phyloP scores from a whole-genome alignment of 2,888 invertebrate species.

The Orgyia antiqua region DNA sequence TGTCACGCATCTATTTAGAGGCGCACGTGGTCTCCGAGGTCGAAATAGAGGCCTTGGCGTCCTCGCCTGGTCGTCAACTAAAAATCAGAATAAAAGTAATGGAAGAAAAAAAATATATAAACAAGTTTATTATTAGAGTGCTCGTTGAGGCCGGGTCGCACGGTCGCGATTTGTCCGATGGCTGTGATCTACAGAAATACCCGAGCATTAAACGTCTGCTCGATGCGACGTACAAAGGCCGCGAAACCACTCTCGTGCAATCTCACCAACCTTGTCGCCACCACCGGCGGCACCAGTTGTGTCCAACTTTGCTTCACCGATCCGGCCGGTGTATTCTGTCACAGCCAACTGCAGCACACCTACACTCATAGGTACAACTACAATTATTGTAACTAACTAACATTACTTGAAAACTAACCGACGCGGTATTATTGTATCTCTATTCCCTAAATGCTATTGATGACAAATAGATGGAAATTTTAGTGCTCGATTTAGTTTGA shows the following conservation, averaged over 20 bases:
- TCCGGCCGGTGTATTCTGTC: slow-evolving; percentile 14
- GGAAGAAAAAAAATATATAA: slow-evolving; percentile 72
- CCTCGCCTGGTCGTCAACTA: slow-evolving; percentile 31
- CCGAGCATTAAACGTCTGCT: slow-evolving; percentile 60
- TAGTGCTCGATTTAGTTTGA: too few species aligned
- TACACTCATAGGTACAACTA: slow-evolving; percentile 23
- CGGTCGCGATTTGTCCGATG: slow-evolving; percentile 75
- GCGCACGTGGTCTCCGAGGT: slow-evolving; percentile 71
- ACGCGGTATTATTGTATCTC: slow-evolving; percentile 4
- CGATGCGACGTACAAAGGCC: slow-evolving; percentile 54
- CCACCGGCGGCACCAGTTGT: slow-evolving; percentile 25
- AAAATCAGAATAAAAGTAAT: slow-evolving; percentile 56
- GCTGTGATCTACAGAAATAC: slow-evolving; percentile 74
- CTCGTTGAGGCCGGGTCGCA: slow-evolving; percentile 74
- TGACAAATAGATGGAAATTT: slow-evolving; percentile 8
- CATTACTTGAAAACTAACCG: slow-evolving; percentile 15
- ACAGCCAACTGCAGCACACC: slow-evolving; percentile 8
- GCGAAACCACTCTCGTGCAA: slow-evolving; percentile 47
- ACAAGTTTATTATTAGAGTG: slow-evolving; percentile 76
- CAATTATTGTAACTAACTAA: slow-evolving; percentile 17
- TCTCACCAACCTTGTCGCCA: slow-evolving; percentile 44
- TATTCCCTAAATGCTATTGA: slow-evolving; percentile 13
- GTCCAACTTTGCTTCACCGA: slow-evolving; percentile 12
- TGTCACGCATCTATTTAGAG: slow-evolving; percentile 58
- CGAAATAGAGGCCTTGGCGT: slow-evolving; percentile 39